Conservation (phyloP, 2,113 vertebrate species). For the Lepisosteus oculatus region DNA sequence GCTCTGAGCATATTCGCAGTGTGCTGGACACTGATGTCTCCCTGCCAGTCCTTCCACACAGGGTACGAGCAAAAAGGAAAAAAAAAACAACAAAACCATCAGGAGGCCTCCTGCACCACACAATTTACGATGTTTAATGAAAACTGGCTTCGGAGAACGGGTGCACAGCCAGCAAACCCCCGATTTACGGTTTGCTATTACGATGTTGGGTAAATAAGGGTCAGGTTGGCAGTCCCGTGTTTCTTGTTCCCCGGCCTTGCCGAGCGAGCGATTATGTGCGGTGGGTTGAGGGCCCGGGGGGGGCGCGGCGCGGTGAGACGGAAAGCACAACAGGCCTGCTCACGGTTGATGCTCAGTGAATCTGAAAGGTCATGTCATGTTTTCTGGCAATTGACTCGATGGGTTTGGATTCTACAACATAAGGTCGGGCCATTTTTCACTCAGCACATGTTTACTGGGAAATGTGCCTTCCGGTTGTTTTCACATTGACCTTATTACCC, state of each 20-base stretch:
- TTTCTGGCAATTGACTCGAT: slow-evolving; percentile 97
- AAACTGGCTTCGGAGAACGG: not conserved
- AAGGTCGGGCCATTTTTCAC: slow-evolving; percentile 78
- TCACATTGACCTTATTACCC: slow-evolving; percentile 94
- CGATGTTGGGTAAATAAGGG: slow-evolving; percentile 55
- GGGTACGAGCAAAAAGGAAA: no score
- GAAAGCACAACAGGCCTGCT: slow-evolving; percentile 84
- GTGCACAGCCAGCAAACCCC: not conserved
- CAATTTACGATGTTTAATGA: no score
- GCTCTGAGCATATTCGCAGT: no score
- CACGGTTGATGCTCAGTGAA: slow-evolving; percentile 84
- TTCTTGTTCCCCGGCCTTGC: slow-evolving; percentile 72
- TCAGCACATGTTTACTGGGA: slow-evolving; percentile 82
- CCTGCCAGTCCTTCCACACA: no score
- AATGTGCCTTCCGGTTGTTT: slow-evolving; percentile 86
- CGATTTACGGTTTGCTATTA: slow-evolving; percentile 40
- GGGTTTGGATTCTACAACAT: slow-evolving; percentile 89
- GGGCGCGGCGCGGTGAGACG: slow-evolving; percentile 78
- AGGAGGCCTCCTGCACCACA: no score
- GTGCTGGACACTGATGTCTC: no score
- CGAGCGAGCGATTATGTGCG: slow-evolving; percentile 87
- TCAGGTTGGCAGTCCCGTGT: slow-evolving; percentile 76
- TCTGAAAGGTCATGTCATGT: slow-evolving; percentile 97
- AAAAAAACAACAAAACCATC: no score
- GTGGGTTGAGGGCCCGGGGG: slow-evolving; percentile 80